Evolutionary conservation across 1,140 invertebrate species (phyloP), one percentile per base, ranked within the genome.

Genomic region (Papilio polytes): DNA sequence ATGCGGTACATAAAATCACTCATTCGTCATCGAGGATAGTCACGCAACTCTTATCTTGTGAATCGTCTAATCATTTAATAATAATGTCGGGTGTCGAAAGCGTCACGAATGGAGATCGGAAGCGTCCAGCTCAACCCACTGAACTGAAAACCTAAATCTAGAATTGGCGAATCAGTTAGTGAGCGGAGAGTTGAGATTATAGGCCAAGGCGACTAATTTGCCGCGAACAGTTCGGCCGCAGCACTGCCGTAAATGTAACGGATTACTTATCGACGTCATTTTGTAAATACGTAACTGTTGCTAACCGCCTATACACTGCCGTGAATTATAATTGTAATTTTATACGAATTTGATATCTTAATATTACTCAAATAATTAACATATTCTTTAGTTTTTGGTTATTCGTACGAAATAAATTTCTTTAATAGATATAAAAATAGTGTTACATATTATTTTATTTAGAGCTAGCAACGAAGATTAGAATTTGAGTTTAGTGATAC

Each of bases 101-200:
- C 48, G 83, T 80, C 56, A 82, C 74, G 72, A 36, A 53, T 48
- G 31, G 48, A 85, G 80, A 85, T 92, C 88, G 91, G 87, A 91
- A 92, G 86, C 87, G 88, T 87, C 86, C 87, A 89, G 81, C 76
- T 82, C 91, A 92, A 92, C 90, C 90, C 87, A 93, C 87, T 94
- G 92, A 92, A 90, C 93, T 93, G 92, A 91, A 94, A 93, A 94
- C 93, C 93, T 93, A 94, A 94, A 93, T 94, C 92, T 93, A 92
- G 91, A 94, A 92, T 92, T 94, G 91, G 91, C 90, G 91, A 92
- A 90, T 92, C 86, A 87, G 86, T 85, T 84, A 85, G 86, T 84
- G 86, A 89, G 89, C 87, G 87, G 86, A 86, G 84, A 85, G 84
- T 56, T 85, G 84, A 86, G 85, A 91, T 92, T 91, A 90, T 93